Evolutionary conservation across 2,797 vertebrate species (phyloP).

Genomic region (Euthynnus affinis): DNA sequence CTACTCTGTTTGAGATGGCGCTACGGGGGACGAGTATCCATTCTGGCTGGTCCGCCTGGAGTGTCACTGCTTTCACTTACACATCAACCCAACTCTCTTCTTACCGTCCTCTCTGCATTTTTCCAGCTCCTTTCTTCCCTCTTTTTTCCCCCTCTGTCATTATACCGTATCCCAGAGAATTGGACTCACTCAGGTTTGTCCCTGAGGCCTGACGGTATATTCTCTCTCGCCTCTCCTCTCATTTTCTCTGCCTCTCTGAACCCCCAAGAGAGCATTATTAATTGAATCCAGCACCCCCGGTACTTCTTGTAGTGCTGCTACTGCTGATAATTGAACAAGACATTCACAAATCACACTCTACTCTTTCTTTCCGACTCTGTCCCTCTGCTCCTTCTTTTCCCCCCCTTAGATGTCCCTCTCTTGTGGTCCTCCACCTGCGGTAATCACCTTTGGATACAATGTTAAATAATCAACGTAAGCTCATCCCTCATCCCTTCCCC

Average conservation of each 20-base stretch:
- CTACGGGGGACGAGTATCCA: constrained; percentile 22
- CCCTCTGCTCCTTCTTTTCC: neutral
- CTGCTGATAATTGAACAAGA: constrained; percentile 72
- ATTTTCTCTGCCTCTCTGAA: constrained; percentile 45
- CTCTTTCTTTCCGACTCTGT: constrained; percentile 8
- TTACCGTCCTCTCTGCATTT: constrained; percentile 17
- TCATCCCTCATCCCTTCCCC: neutral
- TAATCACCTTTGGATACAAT: constrained; percentile 54
- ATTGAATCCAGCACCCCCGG: constrained; percentile 57
- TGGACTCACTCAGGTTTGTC: constrained; percentile 49
- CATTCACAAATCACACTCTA: constrained; percentile 62
- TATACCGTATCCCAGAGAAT: constrained; percentile 55
- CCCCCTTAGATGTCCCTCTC: constrained; percentile 34
- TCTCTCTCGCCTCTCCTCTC: constrained; percentile 43
- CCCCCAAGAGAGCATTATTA: constrained; percentile 55
- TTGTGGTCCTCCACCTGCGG: constrained; percentile 25
- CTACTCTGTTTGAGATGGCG: constrained; percentile 47
- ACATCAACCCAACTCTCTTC: constrained; percentile 36
- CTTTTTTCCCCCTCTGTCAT: constrained; percentile 52
- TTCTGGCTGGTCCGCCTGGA: constrained; percentile 25
- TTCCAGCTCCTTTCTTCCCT: constrained; percentile 33
- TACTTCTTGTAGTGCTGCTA: constrained; percentile 46
- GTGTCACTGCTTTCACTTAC: constrained; percentile 41
- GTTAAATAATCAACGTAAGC: constrained; percentile 45
- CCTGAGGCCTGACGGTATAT: constrained; percentile 35